These are phyloP conservation scores for Psittacus erithacus DNA, from an alignment of 2,113 vertebrate species.

Conservation along the genomic window DNA sequence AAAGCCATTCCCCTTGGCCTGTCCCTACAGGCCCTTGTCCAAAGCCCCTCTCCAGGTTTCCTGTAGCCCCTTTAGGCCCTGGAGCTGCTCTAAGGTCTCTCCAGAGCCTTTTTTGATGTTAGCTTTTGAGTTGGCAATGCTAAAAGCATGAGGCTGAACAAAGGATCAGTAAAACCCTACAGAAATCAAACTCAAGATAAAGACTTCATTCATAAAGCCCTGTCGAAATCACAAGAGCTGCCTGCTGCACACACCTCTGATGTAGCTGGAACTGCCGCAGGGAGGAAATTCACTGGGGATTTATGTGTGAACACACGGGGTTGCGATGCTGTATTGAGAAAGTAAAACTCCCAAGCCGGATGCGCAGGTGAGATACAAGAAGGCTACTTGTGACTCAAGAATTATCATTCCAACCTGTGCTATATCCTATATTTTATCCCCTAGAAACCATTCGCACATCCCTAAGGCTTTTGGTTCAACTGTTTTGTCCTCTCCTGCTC, in stretches of 20 bases:
- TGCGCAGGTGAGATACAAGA: rapidly evolving
- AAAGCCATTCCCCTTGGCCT: too few species aligned
- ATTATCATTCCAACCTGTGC: not conserved
- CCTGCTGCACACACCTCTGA: not conserved
- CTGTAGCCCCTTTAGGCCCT: not conserved
- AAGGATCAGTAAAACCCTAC: not conserved
- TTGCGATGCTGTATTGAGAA: rapidly evolving
- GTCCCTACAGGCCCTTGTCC: too few species aligned
- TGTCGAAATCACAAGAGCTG: rapidly evolving
- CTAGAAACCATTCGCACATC: not conserved
- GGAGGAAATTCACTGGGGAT: not conserved
- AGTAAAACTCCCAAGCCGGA: not conserved
- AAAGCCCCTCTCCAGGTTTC: not conserved
- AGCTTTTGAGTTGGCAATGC: not conserved
- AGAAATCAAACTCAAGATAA: not conserved
- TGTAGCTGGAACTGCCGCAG: rapidly evolving
- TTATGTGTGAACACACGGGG: not conserved
- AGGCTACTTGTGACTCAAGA: not conserved
- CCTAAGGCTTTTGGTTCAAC: not conserved
- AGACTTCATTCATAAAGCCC: not conserved
- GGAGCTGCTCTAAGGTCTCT: not conserved
- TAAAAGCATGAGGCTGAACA: not conserved
- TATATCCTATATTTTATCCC: rapidly evolving
- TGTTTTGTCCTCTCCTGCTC: rapidly evolving
- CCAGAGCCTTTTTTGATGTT: not conserved